These are phyloP conservation scores for Andrena camellia DNA, from an alignment of 2,888 invertebrate species.

Conservation along the genomic window DNA sequence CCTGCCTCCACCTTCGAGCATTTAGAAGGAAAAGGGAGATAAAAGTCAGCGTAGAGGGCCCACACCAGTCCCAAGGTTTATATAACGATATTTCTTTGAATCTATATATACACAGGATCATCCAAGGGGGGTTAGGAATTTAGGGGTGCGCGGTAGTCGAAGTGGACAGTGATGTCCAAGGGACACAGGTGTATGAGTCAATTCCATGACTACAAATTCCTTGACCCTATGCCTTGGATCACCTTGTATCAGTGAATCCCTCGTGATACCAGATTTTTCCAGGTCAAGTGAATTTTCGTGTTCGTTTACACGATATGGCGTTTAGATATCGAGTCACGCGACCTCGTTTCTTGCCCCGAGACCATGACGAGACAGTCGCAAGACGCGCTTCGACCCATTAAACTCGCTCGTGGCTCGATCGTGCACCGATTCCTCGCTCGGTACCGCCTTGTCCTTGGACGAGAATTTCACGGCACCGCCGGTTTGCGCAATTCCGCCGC, in stretches of 20 bases:
- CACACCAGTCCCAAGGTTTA: background rate
- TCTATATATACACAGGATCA: no score
- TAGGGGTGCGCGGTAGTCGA: no score
- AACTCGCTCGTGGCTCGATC: constrained; percentile 30
- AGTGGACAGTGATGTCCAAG: no score
- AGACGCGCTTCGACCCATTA: constrained; percentile 41
- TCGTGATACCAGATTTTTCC: constrained; percentile 17
- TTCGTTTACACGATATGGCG: constrained; percentile 34
- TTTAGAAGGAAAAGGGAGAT: background rate
- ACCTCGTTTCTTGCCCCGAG: constrained; percentile 41
- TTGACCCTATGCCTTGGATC: no score
- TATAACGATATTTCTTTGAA: background rate
- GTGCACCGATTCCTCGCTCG: constrained; percentile 44
- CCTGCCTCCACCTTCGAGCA: constrained; percentile 27
- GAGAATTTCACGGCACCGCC: constrained; percentile 62
- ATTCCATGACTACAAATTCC: no score
- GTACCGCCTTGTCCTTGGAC: constrained; percentile 66
- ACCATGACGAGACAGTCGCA: background rate
- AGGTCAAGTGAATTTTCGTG: constrained; percentile 39
- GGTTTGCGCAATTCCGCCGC: constrained; percentile 62
- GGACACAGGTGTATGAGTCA: no score
- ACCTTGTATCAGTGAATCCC: background rate
- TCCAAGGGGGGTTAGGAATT: no score
- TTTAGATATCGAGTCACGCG: constrained; percentile 48
- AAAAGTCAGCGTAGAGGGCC: constrained; percentile 14